A percentile compares a stretch with the other conserved stretches of the same genome.
phyloP scores from a whole-genome alignment of 2,797 vertebrate species.

The Tamandua tetradactyla region DNA sequence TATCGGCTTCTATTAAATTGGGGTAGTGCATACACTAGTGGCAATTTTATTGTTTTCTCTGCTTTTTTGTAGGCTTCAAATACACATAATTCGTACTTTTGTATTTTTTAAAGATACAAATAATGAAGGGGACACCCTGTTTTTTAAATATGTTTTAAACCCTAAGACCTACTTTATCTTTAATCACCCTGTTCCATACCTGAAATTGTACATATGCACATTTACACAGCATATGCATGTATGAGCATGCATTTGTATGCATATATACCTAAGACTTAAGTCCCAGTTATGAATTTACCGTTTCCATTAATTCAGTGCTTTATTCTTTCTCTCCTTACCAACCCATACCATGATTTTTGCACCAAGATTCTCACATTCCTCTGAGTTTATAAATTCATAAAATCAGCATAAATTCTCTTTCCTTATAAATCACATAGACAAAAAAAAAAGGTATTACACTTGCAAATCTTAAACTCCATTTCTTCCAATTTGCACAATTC shows the following conservation, averaged over 20 bases:
- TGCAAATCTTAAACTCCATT: background rate
- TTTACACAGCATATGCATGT: background rate
- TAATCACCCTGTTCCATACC: background rate
- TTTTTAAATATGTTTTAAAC: too few relatives aligned
- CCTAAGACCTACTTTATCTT: background rate
- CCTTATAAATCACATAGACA: background rate
- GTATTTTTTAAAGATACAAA: background rate
- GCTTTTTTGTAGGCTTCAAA: background rate
- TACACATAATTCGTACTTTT: background rate
- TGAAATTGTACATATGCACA: background rate
- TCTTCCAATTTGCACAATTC: background rate
- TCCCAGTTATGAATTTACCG: background rate
- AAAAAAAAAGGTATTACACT: background rate
- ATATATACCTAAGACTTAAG: background rate
- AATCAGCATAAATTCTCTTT: background rate
- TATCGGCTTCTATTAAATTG: background rate
- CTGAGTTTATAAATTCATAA: background rate
- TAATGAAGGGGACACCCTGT: background rate
- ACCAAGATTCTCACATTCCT: background rate
- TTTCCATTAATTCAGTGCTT: background rate
- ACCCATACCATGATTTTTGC: background rate
- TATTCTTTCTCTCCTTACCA: background rate
- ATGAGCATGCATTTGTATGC: background rate
- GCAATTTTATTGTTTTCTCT: background rate
- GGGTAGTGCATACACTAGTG: background rate